These are phyloP conservation scores for Neostethus bicornis DNA, from an alignment of 2,797 vertebrate species.

Conservation along the genomic window DNA sequence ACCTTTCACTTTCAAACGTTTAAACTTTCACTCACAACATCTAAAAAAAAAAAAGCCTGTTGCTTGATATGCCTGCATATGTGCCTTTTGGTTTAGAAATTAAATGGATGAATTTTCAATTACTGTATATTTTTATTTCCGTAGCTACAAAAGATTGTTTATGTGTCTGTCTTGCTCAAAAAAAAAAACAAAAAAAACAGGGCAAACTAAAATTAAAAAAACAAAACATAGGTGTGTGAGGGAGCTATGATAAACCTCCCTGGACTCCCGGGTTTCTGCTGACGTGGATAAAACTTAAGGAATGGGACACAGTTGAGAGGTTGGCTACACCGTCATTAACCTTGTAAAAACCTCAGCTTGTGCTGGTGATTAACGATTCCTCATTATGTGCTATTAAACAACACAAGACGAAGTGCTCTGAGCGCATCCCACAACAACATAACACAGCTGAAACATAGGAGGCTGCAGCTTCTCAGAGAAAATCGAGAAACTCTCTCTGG, in stretches of 20 bases:
- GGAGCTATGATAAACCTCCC: slow-evolving; percentile 22
- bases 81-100: too few species aligned
- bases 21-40: too few species aligned
- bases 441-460: slow-evolving; percentile 15
- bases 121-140: too few species aligned
- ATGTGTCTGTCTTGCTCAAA: too few species aligned
- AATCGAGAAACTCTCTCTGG: slow-evolving; percentile 26
- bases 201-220: background rate
- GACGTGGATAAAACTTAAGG: slow-evolving; percentile 72
- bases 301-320: slow-evolving; percentile 61
- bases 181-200: too few species aligned
- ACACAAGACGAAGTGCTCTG: slow-evolving; percentile 34
- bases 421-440: slow-evolving; percentile 41
- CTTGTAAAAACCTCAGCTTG: slow-evolving; percentile 69
- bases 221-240: slow-evolving; percentile 1
- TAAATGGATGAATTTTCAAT: too few species aligned
- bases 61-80: too few species aligned
- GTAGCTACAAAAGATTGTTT: too few species aligned
- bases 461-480: slow-evolving; percentile 12
- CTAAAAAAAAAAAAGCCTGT: too few species aligned
- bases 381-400: slow-evolving; percentile 72
- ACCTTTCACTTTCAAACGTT: too few species aligned
- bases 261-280: slow-evolving; percentile 31
- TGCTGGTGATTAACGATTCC: slow-evolving; percentile 70
- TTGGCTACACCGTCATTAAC: slow-evolving; percentile 67